phyloP scores from a whole-genome alignment of 2,113 vertebrate species.

The Apteryx mantelli region DNA sequence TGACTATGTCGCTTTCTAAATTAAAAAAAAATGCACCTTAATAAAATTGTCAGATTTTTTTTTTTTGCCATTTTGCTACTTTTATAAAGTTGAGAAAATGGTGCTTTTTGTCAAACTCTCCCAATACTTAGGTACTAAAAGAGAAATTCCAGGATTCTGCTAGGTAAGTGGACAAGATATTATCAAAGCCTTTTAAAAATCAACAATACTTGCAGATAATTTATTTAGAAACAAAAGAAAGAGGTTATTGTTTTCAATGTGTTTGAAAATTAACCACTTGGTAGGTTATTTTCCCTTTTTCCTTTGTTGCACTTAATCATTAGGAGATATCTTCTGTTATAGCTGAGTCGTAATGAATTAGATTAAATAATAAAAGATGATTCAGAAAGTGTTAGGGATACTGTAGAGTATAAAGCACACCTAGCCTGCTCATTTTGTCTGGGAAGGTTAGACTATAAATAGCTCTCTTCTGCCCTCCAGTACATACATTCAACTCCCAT shows the following conservation, averaged over 20 bases:
- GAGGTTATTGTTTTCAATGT: background rate
- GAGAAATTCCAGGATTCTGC: background rate
- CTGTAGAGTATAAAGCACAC: background rate
- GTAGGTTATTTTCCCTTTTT: background rate
- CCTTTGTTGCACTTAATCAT: background rate
- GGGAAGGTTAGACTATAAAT: conserved; percentile 15
- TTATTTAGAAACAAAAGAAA: background rate
- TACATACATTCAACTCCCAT: background rate
- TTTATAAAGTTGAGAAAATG: background rate
- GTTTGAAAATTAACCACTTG: background rate
- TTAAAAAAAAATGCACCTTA: background rate
- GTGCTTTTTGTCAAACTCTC: background rate
- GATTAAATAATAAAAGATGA: background rate
- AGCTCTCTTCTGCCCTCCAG: background rate
- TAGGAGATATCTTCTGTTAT: background rate
- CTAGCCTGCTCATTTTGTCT: background rate
- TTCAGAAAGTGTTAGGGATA: background rate
- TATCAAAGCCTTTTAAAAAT: background rate
- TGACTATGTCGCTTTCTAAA: background rate
- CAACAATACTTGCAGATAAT: background rate
- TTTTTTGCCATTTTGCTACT: background rate
- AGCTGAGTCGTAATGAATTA: background rate
- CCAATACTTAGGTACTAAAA: background rate
- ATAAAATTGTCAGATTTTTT: background rate
- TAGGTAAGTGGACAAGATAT: background rate